Evolutionary conservation across 2,113 vertebrate genomes (phyloP).

Genomic region (Prinia subflava): DNA sequence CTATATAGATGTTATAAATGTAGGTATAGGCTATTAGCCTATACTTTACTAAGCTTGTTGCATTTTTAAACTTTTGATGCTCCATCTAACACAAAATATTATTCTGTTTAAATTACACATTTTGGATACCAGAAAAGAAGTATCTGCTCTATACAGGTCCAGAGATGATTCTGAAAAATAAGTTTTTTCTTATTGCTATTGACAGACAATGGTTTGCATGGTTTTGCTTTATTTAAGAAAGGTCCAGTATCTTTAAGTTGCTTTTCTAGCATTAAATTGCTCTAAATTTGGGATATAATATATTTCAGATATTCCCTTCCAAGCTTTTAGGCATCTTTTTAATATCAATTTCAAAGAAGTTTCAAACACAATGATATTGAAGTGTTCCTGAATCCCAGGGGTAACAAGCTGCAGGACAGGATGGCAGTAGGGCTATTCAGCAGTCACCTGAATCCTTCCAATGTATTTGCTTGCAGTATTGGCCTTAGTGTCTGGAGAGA

Average conservation of each 20-base stretch:
- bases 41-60: not conserved
- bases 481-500: not conserved
- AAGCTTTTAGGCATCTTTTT: not conserved
- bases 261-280: not conserved
- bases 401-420: accelerated
- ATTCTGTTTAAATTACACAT: not conserved
- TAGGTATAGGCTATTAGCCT: not conserved
- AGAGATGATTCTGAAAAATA: not conserved
- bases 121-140: not conserved
- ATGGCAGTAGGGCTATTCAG: not conserved
- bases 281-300: not conserved
- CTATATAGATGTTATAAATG: not conserved
- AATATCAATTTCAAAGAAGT: not conserved
- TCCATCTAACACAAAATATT: not conserved
- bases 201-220: not conserved
- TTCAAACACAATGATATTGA: not conserved
- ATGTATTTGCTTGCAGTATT: not conserved
- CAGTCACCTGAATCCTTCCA: not conserved
- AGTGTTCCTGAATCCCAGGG: not conserved
- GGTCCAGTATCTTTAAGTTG: not conserved
- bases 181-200: not conserved
- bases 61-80: not conserved
- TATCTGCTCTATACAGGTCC: not conserved
- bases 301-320: not conserved
- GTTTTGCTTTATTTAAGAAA: not conserved